Evolutionary conservation across 2,888 invertebrate genomes (phyloP), one percentile per base, ranked within the genome.

Genomic region (Cataglyphis cursor): DNA sequence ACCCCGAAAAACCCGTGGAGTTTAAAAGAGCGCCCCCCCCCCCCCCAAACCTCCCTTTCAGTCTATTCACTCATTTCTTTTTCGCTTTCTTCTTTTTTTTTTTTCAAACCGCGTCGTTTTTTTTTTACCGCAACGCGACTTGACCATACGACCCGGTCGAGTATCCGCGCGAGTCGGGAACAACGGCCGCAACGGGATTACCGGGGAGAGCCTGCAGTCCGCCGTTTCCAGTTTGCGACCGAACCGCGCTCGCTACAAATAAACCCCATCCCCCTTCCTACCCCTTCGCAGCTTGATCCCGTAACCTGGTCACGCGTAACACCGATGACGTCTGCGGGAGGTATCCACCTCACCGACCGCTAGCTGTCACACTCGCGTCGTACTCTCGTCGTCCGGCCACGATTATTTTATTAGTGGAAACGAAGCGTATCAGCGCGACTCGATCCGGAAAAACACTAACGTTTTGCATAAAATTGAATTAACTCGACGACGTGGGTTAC

Each of bases 151-250:
- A n/a, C 15, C 24, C 24, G 76, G 51, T 51, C 51, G 84, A 86
- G 86, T 86, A 83, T 81, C 89, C 68, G 18, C 78, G 82, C 81
- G 57, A 68, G 35, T 24, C 51, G 51, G 15, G 64, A 44, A 88
- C 84, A 82, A 59, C 76, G 73, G 64, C 82, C 81, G 78, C 83
- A 78, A 51, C 65, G 38, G 84, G 89, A 89, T 89, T 88, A 88
- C 84, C 54, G 18, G 68, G 72, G 76, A n/a, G 18, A 59, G 44
- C 8, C 57, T 31, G 59, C 31, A 48, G 48, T 51, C n/a, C 8
- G 80, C 78, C 80, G 78, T 83, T 89, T 89, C 87, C 89, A 82
- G 85, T 87, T 75, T 87, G 83, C 83, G 85, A 88, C 89, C 86
- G 83, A 64, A 65, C 66, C 85, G 80, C 78, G 78, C 72, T 57